Evolutionary conservation across 64 coral and sea anemone genomes (phyloP).

Genomic region (Actinia tenebrosa): DNA sequence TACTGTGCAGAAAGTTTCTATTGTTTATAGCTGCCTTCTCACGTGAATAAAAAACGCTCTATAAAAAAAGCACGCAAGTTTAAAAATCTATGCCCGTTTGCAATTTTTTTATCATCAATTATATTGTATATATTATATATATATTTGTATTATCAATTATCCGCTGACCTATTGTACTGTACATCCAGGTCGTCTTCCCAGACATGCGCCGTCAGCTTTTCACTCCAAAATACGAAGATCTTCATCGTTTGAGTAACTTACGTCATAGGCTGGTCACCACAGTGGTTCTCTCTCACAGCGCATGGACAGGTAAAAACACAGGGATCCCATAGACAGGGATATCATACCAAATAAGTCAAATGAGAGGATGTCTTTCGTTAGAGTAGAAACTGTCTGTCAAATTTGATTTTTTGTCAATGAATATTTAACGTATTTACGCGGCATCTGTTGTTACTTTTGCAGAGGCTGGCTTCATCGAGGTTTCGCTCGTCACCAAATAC

Average conservation of each 20-base stretch:
- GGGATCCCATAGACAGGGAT: neutral
- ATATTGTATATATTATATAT: too few species aligned
- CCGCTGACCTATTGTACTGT: neutral
- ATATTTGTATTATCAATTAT: neutral
- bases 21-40: too few species aligned
- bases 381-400: too few species aligned
- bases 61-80: too few species aligned
- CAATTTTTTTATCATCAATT: too few species aligned
- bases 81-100: too few species aligned
- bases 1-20: too few species aligned
- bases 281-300: slow-evolving; percentile 81
- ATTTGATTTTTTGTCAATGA: neutral
- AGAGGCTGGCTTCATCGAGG: slow-evolving; percentile 82
- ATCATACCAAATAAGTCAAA: too few species aligned
- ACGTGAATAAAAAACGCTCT: too few species aligned
- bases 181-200: slow-evolving; percentile 81
- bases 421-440: neutral
- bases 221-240: slow-evolving; percentile 80
- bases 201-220: slow-evolving; percentile 86
- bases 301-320: slow-evolving; percentile 79
- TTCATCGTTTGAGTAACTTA: slow-evolving; percentile 45
- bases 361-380: too few species aligned
- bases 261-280: slow-evolving; percentile 80
- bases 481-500: slow-evolving; percentile 84
- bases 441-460: neutral